phyloP scores from a whole-genome alignment of 2,113 vertebrate genomes.

The Rutilus rutilus region DNA sequence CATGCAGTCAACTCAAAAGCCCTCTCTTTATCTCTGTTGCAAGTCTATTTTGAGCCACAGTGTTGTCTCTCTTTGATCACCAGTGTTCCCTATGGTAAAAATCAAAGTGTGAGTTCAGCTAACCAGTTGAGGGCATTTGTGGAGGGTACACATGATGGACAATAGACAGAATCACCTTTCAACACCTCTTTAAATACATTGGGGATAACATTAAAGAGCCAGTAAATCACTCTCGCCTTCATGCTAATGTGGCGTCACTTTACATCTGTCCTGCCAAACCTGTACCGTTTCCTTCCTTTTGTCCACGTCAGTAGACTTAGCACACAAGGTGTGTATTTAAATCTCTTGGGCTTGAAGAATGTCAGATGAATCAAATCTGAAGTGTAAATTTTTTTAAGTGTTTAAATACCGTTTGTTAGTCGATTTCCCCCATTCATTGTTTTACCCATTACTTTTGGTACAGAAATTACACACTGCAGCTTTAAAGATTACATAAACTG shows the following conservation, averaged over 20 bases:
- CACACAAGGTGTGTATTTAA: background rate
- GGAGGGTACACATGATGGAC: slow-evolving; percentile 38
- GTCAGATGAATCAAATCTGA: background rate
- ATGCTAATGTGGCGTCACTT: slow-evolving; percentile 2
- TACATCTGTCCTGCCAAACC: slow-evolving; percentile 32
- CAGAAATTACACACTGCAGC: background rate
- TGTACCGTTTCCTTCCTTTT: background rate
- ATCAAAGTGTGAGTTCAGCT: slow-evolving; percentile 17
- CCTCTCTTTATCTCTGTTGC: slow-evolving; percentile 31
- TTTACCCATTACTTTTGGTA: background rate
- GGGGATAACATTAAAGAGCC: slow-evolving; percentile 36
- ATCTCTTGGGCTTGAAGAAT: background rate
- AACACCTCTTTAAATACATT: slow-evolving; percentile 50
- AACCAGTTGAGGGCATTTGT: slow-evolving; percentile 17
- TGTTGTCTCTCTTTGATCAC: slow-evolving; percentile 40
- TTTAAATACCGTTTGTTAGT: background rate
- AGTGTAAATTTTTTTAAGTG: background rate
- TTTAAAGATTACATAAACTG: too few species aligned
- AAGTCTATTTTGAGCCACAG: slow-evolving; percentile 29
- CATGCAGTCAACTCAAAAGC: background rate
- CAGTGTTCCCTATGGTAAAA: slow-evolving; percentile 12
- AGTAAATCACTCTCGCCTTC: slow-evolving; percentile 35
- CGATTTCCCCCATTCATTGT: background rate
- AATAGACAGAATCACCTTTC: slow-evolving; percentile 37
- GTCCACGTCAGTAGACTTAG: background rate